phyloP scores from a whole-genome alignment of 2,113 vertebrate species.

The Synchiropus splendidus region DNA sequence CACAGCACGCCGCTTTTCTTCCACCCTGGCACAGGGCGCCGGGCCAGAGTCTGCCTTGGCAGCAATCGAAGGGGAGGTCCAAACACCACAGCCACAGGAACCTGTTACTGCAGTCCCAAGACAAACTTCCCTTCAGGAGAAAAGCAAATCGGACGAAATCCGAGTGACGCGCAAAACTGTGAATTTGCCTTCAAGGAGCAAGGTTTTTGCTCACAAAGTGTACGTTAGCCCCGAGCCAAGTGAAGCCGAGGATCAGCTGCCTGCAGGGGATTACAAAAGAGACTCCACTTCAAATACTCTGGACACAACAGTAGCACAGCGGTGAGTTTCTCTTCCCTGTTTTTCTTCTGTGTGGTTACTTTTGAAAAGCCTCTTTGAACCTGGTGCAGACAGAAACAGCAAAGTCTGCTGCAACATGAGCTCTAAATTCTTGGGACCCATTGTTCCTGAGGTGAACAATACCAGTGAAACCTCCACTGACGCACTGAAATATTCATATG shows the following conservation, averaged over 20 bases:
- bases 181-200: conserved; percentile 50
- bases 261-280: conserved; percentile 5
- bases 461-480: conserved; percentile 9
- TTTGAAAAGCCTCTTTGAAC: conserved; percentile 30
- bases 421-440: conserved; percentile 38
- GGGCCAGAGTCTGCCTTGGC: conserved; percentile 26
- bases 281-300: conserved; percentile 13
- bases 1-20: background rate
- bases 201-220: conserved; percentile 40
- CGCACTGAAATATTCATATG: conserved; percentile 47
- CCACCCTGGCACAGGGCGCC: conserved; percentile 18
- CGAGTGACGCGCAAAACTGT: conserved; percentile 50
- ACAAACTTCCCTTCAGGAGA: conserved; percentile 18
- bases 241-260: conserved; percentile 18
- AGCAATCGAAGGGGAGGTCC: conserved; percentile 17
- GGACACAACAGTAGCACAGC: conserved; percentile 26
- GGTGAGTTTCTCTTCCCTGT: conserved; percentile 51
- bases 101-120: conserved; percentile 3
- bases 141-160: conserved; percentile 6
- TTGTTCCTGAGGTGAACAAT: conserved; percentile 47
- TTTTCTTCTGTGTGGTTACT: conserved; percentile 12
- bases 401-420: conserved; percentile 45
- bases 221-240: conserved; percentile 22
- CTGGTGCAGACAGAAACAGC: conserved; percentile 7
- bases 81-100: conserved; percentile 17